These are phyloP conservation scores for Lissocephala sabroskyi DNA, from an alignment of 2,888 invertebrate genomes.

Conservation along the genomic window DNA sequence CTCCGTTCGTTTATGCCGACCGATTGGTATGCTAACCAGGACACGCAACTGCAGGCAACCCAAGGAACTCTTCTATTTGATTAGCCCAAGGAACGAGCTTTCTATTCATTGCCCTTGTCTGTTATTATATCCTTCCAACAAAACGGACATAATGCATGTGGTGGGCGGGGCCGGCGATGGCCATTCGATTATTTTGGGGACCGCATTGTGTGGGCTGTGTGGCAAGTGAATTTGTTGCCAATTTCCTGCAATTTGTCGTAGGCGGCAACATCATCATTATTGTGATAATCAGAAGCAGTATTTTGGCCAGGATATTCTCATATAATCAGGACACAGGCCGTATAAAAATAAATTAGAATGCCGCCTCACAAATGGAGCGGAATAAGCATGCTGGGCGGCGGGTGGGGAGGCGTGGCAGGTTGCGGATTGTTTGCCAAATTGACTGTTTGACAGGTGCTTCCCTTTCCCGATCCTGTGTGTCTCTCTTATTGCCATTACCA, in stretches of 20 bases:
- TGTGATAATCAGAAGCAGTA: conserved; percentile 7
- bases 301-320: conserved; percentile 1
- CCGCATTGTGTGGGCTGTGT: conserved; percentile 5
- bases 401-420: conserved; percentile 13
- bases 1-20: conserved; percentile 4
- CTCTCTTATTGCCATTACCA: background rate
- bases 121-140: too few relatives aligned
- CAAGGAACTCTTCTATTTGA: too few relatives aligned
- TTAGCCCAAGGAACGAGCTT: too few relatives aligned
- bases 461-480: conserved; percentile 20
- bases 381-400: conserved; percentile 45
- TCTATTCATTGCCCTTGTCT: too few relatives aligned
- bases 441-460: conserved; percentile 34
- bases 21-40: too few relatives aligned
- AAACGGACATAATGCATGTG: too few relatives aligned
- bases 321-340: background rate
- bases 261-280: conserved; percentile 23
- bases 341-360: conserved; percentile 63
- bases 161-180: conserved; percentile 7
- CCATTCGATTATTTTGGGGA: too few relatives aligned
- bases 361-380: too few relatives aligned
- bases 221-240: conserved; percentile 57
- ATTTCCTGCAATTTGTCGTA: conserved; percentile 61
- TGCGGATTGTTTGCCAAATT: conserved; percentile 20
- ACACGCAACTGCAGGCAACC: too few relatives aligned